Evolutionary conservation across 30 jellyfish, hydroid and myxozoan genomes (phyloP).

Genomic region (Hydractinia symbiolongicarpus): DNA sequence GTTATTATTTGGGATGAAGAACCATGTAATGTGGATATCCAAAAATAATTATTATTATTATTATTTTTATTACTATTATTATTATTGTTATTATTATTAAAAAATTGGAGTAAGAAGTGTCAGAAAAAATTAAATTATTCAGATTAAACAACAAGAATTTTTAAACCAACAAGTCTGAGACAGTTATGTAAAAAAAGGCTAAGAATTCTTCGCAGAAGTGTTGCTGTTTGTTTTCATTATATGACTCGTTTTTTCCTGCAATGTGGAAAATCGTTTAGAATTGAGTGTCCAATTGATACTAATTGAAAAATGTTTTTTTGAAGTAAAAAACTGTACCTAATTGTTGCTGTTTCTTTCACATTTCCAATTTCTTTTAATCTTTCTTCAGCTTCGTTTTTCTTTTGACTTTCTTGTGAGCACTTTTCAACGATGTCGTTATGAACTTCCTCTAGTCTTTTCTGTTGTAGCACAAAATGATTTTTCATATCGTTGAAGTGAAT

Average conservation of each 20-base stretch:
- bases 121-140: too few relatives aligned
- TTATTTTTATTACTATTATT: background rate
- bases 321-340: background rate
- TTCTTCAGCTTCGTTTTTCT: background rate
- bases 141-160: background rate
- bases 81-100: background rate
- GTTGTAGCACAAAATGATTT: constrained; percentile 11
- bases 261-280: background rate
- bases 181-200: background rate
- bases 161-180: background rate
- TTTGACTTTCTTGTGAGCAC: background rate
- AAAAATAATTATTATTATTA: background rate
- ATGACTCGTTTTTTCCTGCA: background rate
- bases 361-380: background rate
- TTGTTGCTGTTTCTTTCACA: background rate
- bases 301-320: background rate
- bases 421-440: background rate
- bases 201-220: background rate
- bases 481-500: constrained; percentile 25
- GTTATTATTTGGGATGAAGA: too few relatives aligned
- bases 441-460: background rate
- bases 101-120: background rate
- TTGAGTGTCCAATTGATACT: background rate
- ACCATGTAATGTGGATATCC: background rate
- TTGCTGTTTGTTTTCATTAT: background rate